Conservation (phyloP, 2,113 vertebrate species). For the Manacus vitellinus region DNA sequence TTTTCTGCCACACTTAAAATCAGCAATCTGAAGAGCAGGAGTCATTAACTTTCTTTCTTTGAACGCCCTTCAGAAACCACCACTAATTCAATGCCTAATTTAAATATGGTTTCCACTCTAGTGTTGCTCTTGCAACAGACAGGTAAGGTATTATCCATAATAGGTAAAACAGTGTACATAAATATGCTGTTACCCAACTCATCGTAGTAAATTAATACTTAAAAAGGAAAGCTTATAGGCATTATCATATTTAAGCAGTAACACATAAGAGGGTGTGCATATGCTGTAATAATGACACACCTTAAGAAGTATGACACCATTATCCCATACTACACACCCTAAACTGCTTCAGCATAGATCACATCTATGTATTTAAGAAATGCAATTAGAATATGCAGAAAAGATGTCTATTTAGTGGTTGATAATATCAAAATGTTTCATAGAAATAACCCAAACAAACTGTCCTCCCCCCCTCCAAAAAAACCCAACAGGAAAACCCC, state of each 20-base stretch:
- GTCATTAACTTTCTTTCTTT: not conserved
- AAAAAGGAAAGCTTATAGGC: conserved; percentile 49
- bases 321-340: conserved; percentile 39
- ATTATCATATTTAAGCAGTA: conserved; percentile 39
- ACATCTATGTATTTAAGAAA: conserved; percentile 21
- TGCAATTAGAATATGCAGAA: not conserved
- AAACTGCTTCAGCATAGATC: conserved; percentile 29
- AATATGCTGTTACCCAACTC: conserved; percentile 35
- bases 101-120: not conserved
- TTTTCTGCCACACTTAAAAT: not conserved
- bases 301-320: conserved; percentile 51
- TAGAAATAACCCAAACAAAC: not conserved
- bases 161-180: conserved; percentile 19
- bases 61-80: not conserved
- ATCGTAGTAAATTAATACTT: conserved; percentile 14
- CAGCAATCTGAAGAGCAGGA: not conserved
- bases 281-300: conserved; percentile 51
- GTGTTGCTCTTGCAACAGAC: not conserved
- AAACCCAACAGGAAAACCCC: not conserved
- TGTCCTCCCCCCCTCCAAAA: not conserved
- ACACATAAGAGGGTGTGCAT: conserved; percentile 49
- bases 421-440: not conserved
- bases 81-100: not conserved
- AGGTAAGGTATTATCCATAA: conserved; percentile 1
- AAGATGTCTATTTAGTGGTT: not conserved